Evolutionary conservation across 2,113 vertebrate species (phyloP).

Genomic region (Benitochromis conjunctus): DNA sequence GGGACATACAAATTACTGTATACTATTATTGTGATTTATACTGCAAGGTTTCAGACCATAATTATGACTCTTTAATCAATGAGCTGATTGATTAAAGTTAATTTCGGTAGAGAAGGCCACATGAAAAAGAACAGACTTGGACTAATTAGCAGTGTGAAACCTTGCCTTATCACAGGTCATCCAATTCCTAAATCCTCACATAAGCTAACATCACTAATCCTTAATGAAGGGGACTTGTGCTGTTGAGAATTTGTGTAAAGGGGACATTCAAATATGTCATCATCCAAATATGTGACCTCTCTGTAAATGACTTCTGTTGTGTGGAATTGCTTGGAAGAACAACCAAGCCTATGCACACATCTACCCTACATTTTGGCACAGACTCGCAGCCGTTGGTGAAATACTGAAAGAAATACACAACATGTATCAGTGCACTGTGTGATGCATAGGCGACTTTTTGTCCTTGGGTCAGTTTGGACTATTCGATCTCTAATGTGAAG

Average conservation of each 20-base stretch:
- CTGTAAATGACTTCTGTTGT: background rate
- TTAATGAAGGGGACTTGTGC: slow-evolving; percentile 21
- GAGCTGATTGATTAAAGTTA: slow-evolving; percentile 8
- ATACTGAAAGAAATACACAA: background rate
- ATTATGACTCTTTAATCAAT: slow-evolving; percentile 7
- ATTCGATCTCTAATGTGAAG: background rate
- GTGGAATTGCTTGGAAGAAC: background rate
- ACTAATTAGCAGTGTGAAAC: slow-evolving; percentile 14
- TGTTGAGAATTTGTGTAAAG: background rate
- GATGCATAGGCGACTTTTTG: background rate
- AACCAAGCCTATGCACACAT: background rate
- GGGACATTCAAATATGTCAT: background rate
- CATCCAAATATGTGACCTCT: background rate
- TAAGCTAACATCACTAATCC: slow-evolving; percentile 33
- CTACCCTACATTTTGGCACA: background rate
- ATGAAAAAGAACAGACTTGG: background rate
- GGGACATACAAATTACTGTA: background rate
- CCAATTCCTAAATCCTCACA: slow-evolving; percentile 2
- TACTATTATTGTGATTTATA: background rate
- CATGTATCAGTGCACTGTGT: background rate
- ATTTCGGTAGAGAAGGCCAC: slow-evolving; percentile 1
- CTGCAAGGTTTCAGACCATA: background rate
- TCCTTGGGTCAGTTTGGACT: background rate
- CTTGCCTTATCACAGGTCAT: slow-evolving; percentile 30
- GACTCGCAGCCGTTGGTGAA: background rate